Evolutionary conservation across 1,140 invertebrate species (phyloP).

Genomic region (Cecropterus lyciades): DNA sequence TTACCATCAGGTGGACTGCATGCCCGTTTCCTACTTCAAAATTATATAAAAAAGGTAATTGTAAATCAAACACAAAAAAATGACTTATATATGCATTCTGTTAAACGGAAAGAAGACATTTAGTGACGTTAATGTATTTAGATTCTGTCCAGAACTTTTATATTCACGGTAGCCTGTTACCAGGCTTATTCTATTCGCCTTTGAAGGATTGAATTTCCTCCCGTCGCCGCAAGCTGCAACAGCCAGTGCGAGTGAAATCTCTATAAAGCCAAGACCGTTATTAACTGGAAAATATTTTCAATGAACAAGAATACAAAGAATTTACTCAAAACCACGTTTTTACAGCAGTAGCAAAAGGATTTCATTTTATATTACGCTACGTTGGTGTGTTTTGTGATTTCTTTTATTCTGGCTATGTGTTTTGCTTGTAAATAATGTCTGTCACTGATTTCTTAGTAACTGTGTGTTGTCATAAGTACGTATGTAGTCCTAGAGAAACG

Average conservation of each 20-base stretch:
- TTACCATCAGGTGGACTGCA: no score
- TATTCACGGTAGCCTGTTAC: neutral
- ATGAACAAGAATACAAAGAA: neutral
- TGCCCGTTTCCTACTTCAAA: no score
- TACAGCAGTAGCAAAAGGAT: neutral
- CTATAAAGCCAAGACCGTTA: neutral
- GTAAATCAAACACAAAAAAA: no score
- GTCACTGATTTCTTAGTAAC: no score
- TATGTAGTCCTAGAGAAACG: no score
- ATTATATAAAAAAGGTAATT: no score
- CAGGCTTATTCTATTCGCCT: constrained; percentile 8
- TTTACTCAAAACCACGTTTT: neutral
- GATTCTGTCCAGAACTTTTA: neutral
- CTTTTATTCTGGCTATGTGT: neutral
- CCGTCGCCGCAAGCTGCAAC: neutral
- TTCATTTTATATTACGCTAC: neutral
- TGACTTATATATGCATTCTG: no score
- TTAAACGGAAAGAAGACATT: no score
- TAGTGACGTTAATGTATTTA: no score
- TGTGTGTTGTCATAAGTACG: no score
- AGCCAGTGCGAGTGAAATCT: neutral
- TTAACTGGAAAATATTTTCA: constrained; percentile 5
- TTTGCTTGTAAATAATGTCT: no score
- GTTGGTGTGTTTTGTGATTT: neutral
- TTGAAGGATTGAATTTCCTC: constrained; percentile 3